phyloP scores from a whole-genome alignment of 2,797 vertebrate species.

The Netta rufina region DNA sequence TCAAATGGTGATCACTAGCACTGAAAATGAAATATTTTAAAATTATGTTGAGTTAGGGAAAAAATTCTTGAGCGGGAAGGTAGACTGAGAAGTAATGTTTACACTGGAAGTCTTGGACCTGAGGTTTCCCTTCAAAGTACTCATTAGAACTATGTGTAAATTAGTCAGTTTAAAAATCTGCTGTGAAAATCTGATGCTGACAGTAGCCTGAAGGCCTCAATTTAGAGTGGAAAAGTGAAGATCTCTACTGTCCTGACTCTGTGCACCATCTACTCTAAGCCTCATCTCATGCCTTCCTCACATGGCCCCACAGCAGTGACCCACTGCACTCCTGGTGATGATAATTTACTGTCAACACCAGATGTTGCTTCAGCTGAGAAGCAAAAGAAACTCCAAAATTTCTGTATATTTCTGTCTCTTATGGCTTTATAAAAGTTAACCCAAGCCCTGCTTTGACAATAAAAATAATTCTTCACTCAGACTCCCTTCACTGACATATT shows the following conservation, averaged over 20 bases:
- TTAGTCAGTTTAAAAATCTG: not conserved
- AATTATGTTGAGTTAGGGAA: not conserved
- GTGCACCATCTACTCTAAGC: not conserved
- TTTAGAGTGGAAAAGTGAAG: not conserved
- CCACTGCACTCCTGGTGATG: not conserved
- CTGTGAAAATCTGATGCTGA: not conserved
- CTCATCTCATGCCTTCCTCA: not conserved
- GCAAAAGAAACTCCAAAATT: not conserved
- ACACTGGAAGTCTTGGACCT: not conserved
- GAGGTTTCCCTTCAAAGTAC: not conserved
- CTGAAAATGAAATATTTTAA: not conserved
- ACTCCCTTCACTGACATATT: not conserved
- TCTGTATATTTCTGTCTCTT: not conserved
- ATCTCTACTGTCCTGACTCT: not conserved
- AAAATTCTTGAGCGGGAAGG: not conserved
- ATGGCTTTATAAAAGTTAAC: not conserved
- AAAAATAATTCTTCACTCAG: not conserved
- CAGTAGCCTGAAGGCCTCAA: not conserved
- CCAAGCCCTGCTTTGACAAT: not conserved
- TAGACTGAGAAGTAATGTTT: not conserved
- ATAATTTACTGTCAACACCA: not conserved
- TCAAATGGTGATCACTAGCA: not conserved
- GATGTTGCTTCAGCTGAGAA: not conserved
- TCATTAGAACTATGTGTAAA: not conserved
- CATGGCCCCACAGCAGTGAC: not conserved